A percentile compares a stretch with the other conserved stretches of the same genome.
Evolutionary conservation across 2,888 invertebrate genomes (phyloP).

Genomic region (Onchidella celtica): DNA sequence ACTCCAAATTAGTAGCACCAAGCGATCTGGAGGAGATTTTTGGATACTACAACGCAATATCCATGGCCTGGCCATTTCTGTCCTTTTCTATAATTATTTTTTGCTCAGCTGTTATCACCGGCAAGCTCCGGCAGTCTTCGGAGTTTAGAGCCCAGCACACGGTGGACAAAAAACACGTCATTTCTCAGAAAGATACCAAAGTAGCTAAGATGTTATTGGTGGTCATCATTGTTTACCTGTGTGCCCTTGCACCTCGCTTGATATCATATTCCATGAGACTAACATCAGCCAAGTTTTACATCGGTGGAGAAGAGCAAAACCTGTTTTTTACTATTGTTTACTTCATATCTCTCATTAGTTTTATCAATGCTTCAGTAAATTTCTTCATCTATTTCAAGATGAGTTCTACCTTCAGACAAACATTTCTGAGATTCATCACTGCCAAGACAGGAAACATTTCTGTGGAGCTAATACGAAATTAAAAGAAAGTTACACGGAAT

Average conservation of each 20-base stretch:
- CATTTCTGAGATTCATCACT: not conserved
- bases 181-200: not conserved
- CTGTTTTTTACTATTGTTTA: not conserved
- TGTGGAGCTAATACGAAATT: too few species aligned
- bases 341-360: not conserved
- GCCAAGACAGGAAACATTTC: too few species aligned
- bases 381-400: not conserved
- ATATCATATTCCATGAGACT: not conserved
- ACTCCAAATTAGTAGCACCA: not conserved
- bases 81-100: not conserved
- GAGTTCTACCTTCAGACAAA: not conserved
- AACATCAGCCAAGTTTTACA: not conserved
- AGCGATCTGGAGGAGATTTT: not conserved
- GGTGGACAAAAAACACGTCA: not conserved
- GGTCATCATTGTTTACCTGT: not conserved
- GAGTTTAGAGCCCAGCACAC: not conserved
- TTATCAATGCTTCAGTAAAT: not conserved
- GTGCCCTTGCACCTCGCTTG: not conserved
- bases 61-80: not conserved
- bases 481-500: too few species aligned
- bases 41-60: not conserved
- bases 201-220: not conserved
- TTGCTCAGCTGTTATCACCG: not conserved
- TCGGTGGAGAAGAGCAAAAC: not conserved
- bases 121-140: not conserved